Conservation (phyloP, 2,888 invertebrate genomes). For the Mycalesis mineus region DNA sequence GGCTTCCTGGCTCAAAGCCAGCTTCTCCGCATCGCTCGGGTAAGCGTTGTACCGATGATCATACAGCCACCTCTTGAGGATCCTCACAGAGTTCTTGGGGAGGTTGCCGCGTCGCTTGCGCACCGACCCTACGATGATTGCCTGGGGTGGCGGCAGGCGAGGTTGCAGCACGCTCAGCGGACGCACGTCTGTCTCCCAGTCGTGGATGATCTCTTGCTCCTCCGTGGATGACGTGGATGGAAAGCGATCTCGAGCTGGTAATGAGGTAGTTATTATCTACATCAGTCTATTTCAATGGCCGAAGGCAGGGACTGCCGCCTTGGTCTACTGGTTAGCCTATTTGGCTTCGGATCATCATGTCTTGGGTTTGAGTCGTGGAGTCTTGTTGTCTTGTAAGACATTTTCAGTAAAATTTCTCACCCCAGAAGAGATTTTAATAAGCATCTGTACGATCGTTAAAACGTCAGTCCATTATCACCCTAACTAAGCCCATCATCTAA, state of each 20-base stretch:
- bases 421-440: too few relatives aligned
- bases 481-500: too few relatives aligned
- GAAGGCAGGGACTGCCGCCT: too few relatives aligned
- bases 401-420: too few relatives aligned
- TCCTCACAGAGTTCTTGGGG: constrained; percentile 94
- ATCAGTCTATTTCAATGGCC: too few relatives aligned
- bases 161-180: constrained; percentile 31
- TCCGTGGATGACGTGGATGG: constrained; percentile 83
- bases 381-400: too few relatives aligned
- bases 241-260: constrained; percentile 81
- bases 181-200: constrained; percentile 64
- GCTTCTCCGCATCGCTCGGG: constrained; percentile 94
- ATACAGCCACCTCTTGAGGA: constrained; percentile 94
- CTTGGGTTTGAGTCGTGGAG: too few relatives aligned
- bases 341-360: too few relatives aligned
- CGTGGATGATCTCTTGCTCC: constrained; percentile 80
- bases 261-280: too few relatives aligned
- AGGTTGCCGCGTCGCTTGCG: constrained; percentile 93
- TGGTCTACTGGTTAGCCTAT: too few relatives aligned
- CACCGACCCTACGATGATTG: constrained; percentile 70
- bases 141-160: constrained; percentile 37
- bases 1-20: constrained; percentile 89
- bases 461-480: too few relatives aligned
- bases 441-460: too few relatives aligned
- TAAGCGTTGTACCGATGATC: constrained; percentile 97